These are phyloP conservation scores for Salarias fasciatus DNA, from an alignment of 2,797 vertebrate species.

Conservation along the genomic window DNA sequence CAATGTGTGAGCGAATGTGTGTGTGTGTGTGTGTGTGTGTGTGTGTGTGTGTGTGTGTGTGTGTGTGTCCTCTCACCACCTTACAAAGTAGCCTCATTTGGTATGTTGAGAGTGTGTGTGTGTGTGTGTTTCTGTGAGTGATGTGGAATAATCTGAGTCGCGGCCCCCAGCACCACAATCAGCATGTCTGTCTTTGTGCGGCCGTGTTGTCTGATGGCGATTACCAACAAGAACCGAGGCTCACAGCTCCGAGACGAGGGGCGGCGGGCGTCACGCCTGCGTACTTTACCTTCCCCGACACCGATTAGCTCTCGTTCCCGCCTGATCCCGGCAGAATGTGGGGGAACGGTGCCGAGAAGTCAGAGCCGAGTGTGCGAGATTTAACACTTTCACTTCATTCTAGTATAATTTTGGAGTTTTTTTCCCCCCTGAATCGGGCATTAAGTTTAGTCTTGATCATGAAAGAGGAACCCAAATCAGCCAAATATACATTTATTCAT, in stretches of 20 bases:
- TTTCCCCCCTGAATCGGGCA: too few relatives aligned
- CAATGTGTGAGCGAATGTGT: conserved; percentile 2
- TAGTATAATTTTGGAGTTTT: too few relatives aligned
- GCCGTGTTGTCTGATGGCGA: conserved; percentile 32
- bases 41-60: conserved; percentile 14
- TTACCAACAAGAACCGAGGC: conserved; percentile 24
- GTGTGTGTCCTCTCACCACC: neutral
- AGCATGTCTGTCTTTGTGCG: conserved; percentile 30
- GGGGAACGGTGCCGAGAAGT: neutral
- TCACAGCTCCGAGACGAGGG: too few relatives aligned
- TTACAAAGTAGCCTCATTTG: conserved; percentile 24
- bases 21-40: conserved; percentile 8
- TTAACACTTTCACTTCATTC: too few relatives aligned
- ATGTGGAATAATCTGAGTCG: conserved; percentile 27
- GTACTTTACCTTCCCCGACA: conserved; percentile 33
- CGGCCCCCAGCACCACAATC: conserved; percentile 31
- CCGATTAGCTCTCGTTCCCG: conserved; percentile 29
- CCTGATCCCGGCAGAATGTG: neutral
- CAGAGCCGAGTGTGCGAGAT: too few relatives aligned
- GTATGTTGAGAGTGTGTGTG: conserved; percentile 6
- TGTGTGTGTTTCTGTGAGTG: conserved; percentile 8
- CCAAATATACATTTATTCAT: too few relatives aligned
- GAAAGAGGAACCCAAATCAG: too few relatives aligned
- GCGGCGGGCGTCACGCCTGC: too few relatives aligned
- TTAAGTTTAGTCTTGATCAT: too few relatives aligned